Percentiles rank a stretch among this genome's conserved stretches.
Evolutionary conservation across 2,888 invertebrate species (phyloP).

Genomic region (Mimas tiliae): DNA sequence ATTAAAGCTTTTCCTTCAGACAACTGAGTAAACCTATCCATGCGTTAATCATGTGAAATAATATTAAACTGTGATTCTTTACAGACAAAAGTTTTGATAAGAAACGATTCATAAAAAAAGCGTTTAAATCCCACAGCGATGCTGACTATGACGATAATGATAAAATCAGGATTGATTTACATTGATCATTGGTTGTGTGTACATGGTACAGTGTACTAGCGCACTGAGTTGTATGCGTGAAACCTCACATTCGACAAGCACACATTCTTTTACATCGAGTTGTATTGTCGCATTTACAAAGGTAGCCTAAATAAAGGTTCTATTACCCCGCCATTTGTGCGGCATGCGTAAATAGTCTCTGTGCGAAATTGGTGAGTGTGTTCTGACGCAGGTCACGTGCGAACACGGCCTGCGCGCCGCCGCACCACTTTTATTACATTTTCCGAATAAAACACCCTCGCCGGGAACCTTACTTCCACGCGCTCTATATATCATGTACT

Average conservation of each 20-base stretch:
- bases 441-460: constrained; percentile 67
- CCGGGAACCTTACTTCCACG: constrained; percentile 54
- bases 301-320: constrained; percentile 53
- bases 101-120: too few relatives aligned
- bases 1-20: not conserved
- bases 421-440: constrained; percentile 78
- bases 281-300: constrained; percentile 19
- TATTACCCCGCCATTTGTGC: constrained; percentile 54
- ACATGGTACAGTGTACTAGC: too few relatives aligned
- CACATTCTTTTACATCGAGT: not conserved
- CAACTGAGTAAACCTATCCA: not conserved
- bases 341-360: constrained; percentile 65
- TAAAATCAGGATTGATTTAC: not conserved
- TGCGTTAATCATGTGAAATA: not conserved
- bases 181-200: not conserved
- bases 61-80: not conserved
- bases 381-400: constrained; percentile 72
- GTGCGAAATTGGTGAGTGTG: constrained; percentile 52
- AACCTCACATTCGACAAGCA: not conserved
- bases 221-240: not conserved
- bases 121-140: not conserved
- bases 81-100: not conserved
- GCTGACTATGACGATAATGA: not conserved
- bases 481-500: constrained; percentile 43
- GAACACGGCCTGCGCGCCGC: constrained; percentile 52